phyloP scores from a whole-genome alignment of 2,797 vertebrate species.

The Todus mexicanus region DNA sequence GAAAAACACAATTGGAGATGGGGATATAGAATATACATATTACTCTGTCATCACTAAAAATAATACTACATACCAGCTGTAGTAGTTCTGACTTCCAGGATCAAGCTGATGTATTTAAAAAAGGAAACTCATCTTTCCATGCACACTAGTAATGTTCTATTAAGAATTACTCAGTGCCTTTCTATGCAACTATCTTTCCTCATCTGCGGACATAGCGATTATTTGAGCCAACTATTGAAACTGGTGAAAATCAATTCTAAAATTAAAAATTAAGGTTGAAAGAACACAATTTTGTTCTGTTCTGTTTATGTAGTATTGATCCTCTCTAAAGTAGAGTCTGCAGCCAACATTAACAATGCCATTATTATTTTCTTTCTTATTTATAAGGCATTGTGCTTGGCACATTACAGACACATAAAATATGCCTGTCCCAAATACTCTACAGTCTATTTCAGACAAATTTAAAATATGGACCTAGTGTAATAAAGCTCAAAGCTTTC shows the following conservation, averaged over 20 bases:
- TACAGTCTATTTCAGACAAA: background rate
- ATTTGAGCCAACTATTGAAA: background rate
- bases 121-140: background rate
- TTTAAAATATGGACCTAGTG: background rate
- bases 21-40: background rate
- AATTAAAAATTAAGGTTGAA: background rate
- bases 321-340: background rate
- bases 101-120: background rate
- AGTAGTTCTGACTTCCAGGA: background rate
- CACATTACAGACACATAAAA: background rate
- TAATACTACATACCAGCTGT: background rate
- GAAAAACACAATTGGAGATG: background rate
- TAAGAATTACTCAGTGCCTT: background rate
- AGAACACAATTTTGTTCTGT: background rate
- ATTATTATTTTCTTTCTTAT: background rate
- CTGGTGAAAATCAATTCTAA: background rate
- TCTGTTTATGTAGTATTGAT: background rate
- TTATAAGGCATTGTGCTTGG: background rate
- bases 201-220: background rate
- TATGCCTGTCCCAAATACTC: background rate
- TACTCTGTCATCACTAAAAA: background rate
- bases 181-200: background rate
- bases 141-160: background rate
- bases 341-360: background rate
- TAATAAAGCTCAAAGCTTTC: background rate